phyloP scores from a whole-genome alignment of 1,140 invertebrate species.

The Nasonia longicornis region DNA sequence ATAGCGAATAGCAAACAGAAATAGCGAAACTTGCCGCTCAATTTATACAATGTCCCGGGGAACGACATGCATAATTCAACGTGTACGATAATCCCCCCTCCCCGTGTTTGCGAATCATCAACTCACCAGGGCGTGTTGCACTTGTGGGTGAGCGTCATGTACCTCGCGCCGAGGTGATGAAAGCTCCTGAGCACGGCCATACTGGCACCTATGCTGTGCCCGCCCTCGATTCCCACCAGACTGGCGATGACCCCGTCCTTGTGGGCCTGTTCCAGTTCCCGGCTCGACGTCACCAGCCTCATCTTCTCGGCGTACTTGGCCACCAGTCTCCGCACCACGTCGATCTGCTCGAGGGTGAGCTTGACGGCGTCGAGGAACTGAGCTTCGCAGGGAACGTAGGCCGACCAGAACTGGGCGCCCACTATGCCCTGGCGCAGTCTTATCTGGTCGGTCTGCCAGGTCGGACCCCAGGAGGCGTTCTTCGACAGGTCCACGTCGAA shows the following conservation, averaged over 20 bases:
- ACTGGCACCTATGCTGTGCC: constrained; percentile 86
- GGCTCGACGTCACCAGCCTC: constrained; percentile 50
- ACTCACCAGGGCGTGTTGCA: constrained; percentile 87
- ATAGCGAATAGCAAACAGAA: not conserved
- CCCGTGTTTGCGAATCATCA: not conserved
- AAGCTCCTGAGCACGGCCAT: constrained; percentile 85
- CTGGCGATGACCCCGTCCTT: constrained; percentile 79
- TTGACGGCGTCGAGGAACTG: constrained; percentile 86
- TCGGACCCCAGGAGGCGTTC: constrained; percentile 63
- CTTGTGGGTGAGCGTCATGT: constrained; percentile 88
- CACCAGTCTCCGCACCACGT: constrained; percentile 77
- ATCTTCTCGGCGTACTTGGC: constrained; percentile 71
- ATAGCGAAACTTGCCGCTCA: not conserved
- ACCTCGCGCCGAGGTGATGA: constrained; percentile 85
- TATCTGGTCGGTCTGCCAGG: constrained; percentile 72
- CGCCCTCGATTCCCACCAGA: constrained; percentile 87
- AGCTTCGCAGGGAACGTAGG: constrained; percentile 80
- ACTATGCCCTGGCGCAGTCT: constrained; percentile 70
- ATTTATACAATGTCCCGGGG: not conserved
- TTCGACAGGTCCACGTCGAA: constrained; percentile 75
- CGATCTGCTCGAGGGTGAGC: constrained; percentile 84
- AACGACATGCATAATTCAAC: constrained; percentile 72
- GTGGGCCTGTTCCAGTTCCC: constrained; percentile 41
- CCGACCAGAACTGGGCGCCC: constrained; percentile 88
- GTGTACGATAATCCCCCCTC: constrained; percentile 64